A percentile compares a stretch with the other conserved stretches of the same genome.
These are phyloP conservation scores for Polyergus mexicanus DNA, from an alignment of 1,140 invertebrate genomes.

Conservation along the genomic window DNA sequence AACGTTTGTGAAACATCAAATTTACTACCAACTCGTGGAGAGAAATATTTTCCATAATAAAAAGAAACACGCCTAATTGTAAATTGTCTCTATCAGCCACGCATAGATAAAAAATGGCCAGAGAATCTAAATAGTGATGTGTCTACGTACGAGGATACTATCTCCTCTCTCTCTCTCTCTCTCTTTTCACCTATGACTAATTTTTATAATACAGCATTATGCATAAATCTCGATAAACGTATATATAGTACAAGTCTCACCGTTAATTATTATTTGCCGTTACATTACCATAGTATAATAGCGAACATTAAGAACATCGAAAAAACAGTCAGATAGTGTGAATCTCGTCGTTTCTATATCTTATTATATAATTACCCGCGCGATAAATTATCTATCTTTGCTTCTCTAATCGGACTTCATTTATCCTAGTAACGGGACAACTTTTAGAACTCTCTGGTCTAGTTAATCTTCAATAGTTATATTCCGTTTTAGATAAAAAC, in stretches of 20 bases:
- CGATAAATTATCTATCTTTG: slow-evolving; percentile 55
- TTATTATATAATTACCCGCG: slow-evolving; percentile 64
- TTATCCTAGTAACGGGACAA: slow-evolving; percentile 43
- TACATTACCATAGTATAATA: slow-evolving; percentile 76
- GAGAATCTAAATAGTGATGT: slow-evolving; percentile 70
- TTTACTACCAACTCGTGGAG: slow-evolving; percentile 40
- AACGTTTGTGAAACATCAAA: slow-evolving; percentile 58
- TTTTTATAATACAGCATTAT: slow-evolving; percentile 68
- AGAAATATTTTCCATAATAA: slow-evolving; percentile 54
- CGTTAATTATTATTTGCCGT: slow-evolving; percentile 67
- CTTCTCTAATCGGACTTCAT: slow-evolving; percentile 70
- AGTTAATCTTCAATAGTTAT: slow-evolving; percentile 38
- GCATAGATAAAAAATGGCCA: slow-evolving; percentile 63
- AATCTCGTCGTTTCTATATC: slow-evolving; percentile 61
- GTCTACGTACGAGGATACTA: slow-evolving; percentile 44
- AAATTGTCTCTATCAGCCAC: slow-evolving; percentile 45
- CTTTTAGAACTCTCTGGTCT: slow-evolving; percentile 3
- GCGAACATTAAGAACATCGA: slow-evolving; percentile 81
- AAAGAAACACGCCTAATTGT: slow-evolving; percentile 21
- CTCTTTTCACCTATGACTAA: slow-evolving; percentile 60
- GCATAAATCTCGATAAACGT: slow-evolving; percentile 69
- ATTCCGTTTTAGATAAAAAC: slow-evolving; percentile 27
- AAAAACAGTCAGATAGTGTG: slow-evolving; percentile 78
- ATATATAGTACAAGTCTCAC: slow-evolving; percentile 68
- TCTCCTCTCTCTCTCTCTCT: neutral